A percentile compares a stretch with the other conserved stretches of the same genome.
Conservation (phyloP, 2,888 invertebrate species). For the Diaphora mendica region DNA sequence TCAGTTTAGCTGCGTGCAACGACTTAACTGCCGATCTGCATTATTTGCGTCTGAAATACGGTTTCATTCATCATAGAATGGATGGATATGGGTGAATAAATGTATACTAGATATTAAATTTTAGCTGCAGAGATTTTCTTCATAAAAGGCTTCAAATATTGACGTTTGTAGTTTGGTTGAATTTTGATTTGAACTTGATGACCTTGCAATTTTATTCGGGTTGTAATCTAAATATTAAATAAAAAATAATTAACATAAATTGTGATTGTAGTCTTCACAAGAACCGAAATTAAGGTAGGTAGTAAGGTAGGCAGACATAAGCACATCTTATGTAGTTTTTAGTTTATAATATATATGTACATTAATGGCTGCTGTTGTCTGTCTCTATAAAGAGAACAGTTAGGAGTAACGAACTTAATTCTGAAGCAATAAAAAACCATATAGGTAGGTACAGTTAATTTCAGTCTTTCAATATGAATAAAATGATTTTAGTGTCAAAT, state of each 20-base stretch:
- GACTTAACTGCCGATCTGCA: conserved; percentile 20
- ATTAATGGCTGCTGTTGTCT: not conserved
- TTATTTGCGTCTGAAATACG: conserved; percentile 1
- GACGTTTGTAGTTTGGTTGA: no score
- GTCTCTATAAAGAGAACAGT: not conserved
- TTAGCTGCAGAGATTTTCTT: no score
- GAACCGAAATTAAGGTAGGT: no score
- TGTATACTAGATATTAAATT: no score
- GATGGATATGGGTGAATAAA: no score
- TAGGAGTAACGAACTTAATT: conserved; percentile 3
- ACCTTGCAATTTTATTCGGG: no score
- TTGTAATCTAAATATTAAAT: no score
- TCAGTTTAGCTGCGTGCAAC: conserved; percentile 28
- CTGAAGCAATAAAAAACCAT: conserved; percentile 4
- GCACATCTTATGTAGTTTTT: not conserved
- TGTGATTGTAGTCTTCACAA: not conserved
- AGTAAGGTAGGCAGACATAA: no score
- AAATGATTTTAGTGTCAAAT: conserved; percentile 47
- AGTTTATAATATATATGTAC: not conserved
- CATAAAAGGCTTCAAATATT: no score
- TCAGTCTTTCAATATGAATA: conserved; percentile 31
- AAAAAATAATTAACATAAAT: not conserved
- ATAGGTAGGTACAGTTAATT: conserved; percentile 12
- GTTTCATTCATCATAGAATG: conserved; percentile 37
- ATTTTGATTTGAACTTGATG: no score